A percentile compares a stretch with the other conserved stretches of the same genome.
Conservation (phyloP, 2,888 invertebrate genomes). For the Hydraecia micacea region DNA sequence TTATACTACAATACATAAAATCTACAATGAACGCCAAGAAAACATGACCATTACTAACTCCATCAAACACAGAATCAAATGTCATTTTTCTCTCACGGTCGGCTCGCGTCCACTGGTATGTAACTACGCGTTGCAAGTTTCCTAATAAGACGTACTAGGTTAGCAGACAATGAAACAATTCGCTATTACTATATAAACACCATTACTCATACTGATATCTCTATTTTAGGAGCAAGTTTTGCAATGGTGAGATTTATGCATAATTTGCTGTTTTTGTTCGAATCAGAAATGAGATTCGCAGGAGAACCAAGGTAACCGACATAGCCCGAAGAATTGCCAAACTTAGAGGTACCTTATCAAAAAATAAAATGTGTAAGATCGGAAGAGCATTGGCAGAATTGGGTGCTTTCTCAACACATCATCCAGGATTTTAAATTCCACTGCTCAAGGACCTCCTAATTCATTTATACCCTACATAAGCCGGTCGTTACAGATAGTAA, state of each 20-base stretch:
- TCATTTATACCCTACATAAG: background rate
- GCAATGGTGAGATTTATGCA: constrained; percentile 6
- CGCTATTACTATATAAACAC: constrained; percentile 24
- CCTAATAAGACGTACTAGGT: constrained; percentile 56
- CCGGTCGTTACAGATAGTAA: background rate
- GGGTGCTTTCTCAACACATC: too few species aligned
- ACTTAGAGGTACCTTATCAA: too few species aligned
- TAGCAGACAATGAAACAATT: constrained; percentile 43
- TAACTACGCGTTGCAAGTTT: constrained; percentile 40
- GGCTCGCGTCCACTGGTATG: constrained; percentile 31
- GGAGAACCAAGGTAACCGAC: too few species aligned
- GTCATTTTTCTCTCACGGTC: constrained; percentile 36
- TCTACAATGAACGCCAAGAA: background rate
- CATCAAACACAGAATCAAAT: background rate
- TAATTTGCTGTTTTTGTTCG: background rate
- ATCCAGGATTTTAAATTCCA: too few species aligned
- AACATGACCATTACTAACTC: background rate
- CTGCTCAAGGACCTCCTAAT: too few species aligned
- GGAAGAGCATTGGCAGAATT: too few species aligned
- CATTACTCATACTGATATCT: constrained; percentile 35
- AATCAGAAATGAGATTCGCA: too few species aligned
- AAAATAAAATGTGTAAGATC: too few species aligned
- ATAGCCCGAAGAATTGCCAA: too few species aligned
- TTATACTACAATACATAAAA: background rate
- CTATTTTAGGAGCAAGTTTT: constrained; percentile 44